Conservation (phyloP, 2,113 vertebrate genomes). For the Ptychochromis oligacanthus region DNA sequence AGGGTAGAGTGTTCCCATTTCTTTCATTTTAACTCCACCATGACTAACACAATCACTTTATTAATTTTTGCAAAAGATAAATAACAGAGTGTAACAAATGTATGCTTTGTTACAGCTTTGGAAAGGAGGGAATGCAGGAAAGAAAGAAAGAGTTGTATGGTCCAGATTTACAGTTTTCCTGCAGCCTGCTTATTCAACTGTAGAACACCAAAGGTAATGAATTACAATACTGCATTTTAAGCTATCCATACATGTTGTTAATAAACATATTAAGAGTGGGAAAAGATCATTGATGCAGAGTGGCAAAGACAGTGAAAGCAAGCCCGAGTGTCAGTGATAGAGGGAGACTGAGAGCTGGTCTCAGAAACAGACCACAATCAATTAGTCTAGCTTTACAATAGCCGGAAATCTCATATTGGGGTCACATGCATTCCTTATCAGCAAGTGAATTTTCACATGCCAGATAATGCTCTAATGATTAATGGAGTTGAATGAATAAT, state of each 20-base stretch:
- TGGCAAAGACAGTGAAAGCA: neutral
- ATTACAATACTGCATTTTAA: neutral
- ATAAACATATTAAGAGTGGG: neutral
- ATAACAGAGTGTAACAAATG: conserved; percentile 22
- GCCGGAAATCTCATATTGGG: conserved; percentile 80
- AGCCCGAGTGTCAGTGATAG: neutral
- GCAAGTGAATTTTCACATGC: conserved; percentile 78
- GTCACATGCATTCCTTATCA: conserved; percentile 75
- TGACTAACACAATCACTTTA: neutral
- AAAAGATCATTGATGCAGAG: neutral
- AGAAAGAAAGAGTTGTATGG: neutral
- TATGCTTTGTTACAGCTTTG: conserved; percentile 17
- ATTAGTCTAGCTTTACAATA: conserved; percentile 76
- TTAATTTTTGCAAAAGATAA: neutral
- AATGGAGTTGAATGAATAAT: conserved; percentile 77
- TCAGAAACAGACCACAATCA: conserved; percentile 69
- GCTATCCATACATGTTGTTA: neutral
- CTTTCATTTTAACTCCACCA: neutral
- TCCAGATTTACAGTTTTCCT: neutral
- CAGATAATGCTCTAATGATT: conserved; percentile 79
- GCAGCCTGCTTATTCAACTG: conserved; percentile 11
- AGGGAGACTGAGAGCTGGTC: conserved; percentile 25
- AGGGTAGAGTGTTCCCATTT: neutral
- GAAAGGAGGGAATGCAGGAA: neutral
- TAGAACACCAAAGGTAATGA: neutral